Conservation (phyloP, 2,797 vertebrate species). For the Oryzias dopingdopingensis region DNA sequence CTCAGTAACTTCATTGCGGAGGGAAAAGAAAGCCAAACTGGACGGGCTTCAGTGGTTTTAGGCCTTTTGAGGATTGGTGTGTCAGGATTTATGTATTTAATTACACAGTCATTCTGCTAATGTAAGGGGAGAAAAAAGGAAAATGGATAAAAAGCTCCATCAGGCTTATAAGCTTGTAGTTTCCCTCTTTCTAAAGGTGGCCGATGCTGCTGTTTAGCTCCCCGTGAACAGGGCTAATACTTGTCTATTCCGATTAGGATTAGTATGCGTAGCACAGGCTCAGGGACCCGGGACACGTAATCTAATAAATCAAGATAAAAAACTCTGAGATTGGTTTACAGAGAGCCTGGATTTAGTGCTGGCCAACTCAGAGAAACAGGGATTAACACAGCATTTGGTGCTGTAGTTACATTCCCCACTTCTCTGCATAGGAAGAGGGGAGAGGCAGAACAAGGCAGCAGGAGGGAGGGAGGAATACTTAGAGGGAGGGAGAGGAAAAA, state of each 20-base stretch:
- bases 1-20: slow-evolving; percentile 78
- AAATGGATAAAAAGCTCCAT: slow-evolving; percentile 68
- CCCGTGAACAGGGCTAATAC: slow-evolving; percentile 84
- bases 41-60: slow-evolving; percentile 73
- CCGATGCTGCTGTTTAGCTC: slow-evolving; percentile 77
- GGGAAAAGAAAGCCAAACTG: slow-evolving; percentile 67
- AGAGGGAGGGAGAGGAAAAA: slow-evolving; percentile 60
- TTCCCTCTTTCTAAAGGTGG: slow-evolving; percentile 74
- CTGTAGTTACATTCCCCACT: slow-evolving; percentile 69
- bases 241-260: slow-evolving; percentile 90
- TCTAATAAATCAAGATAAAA: slow-evolving; percentile 89
- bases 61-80: slow-evolving; percentile 74
- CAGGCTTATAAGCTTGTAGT: slow-evolving; percentile 68
- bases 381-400: slow-evolving; percentile 83
- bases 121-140: slow-evolving; percentile 71
- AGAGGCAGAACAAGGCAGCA: slow-evolving; percentile 20
- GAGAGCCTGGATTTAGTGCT: slow-evolving; percentile 83
- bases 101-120: slow-evolving; percentile 77
- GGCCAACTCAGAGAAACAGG: slow-evolving; percentile 81
- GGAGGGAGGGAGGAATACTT: slow-evolving; percentile 61
- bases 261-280: slow-evolving; percentile 80
- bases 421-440: slow-evolving; percentile 41
- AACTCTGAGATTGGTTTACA: slow-evolving; percentile 86
- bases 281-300: slow-evolving; percentile 83
- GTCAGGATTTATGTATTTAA: slow-evolving; percentile 80